phyloP scores from a whole-genome alignment of 2,888 invertebrate species.

The Clepsis dumicolana region DNA sequence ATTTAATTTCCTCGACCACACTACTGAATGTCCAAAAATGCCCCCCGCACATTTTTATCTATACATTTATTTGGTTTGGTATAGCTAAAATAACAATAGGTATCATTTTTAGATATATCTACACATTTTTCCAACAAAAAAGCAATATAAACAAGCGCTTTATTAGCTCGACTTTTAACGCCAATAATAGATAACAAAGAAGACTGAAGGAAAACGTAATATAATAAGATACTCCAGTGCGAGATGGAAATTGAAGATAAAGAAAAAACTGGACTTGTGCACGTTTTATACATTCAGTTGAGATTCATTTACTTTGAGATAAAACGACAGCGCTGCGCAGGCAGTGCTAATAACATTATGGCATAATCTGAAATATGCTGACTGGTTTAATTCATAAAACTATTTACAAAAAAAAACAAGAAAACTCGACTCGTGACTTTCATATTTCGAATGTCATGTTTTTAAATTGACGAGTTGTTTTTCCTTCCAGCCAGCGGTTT shows the following conservation, averaged over 20 bases:
- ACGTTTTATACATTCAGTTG: slow-evolving; percentile 45
- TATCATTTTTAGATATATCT: not conserved
- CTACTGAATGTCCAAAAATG: no score
- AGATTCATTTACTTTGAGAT: slow-evolving; percentile 41
- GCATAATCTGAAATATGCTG: slow-evolving; percentile 5
- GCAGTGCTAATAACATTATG: slow-evolving; percentile 34
- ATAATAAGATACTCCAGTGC: slow-evolving; percentile 45
- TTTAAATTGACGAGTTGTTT: not conserved
- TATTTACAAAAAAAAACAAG: not conserved
- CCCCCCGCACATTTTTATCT: no score
- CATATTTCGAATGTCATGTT: not conserved
- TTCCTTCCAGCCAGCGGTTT: slow-evolving; percentile 27
- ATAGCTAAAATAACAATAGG: no score
- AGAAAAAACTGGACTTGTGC: slow-evolving; percentile 49
- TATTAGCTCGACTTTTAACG: slow-evolving; percentile 37
- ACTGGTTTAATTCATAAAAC: slow-evolving; percentile 2
- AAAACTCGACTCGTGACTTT: not conserved
- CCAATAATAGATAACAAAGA: slow-evolving; percentile 45
- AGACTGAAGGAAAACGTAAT: slow-evolving; percentile 47
- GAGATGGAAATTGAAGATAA: slow-evolving; percentile 42
- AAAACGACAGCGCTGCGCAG: slow-evolving; percentile 33
- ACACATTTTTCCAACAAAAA: not conserved
- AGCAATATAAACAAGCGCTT: slow-evolving; percentile 26
- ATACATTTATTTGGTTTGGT: no score
- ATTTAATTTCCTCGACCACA: no score